Percentiles rank a stretch among this genome's conserved stretches.
These are phyloP conservation scores for Cyclophora albipunctata DNA, from an alignment of 2,888 invertebrate species.

Conservation along the genomic window DNA sequence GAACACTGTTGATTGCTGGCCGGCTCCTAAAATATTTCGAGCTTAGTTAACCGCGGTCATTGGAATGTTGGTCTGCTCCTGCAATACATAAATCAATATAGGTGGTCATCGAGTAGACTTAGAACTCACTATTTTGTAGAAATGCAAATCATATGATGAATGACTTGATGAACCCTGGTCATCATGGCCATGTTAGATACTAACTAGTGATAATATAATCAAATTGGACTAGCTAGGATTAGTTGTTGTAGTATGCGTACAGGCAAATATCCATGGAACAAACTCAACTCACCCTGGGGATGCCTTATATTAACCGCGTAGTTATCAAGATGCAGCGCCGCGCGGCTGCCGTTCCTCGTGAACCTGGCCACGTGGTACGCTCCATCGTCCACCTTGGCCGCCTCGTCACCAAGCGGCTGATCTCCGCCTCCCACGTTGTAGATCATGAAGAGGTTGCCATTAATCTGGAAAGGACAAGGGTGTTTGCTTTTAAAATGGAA, in stretches of 20 bases:
- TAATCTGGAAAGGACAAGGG: conserved; percentile 76
- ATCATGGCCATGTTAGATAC: too few relatives aligned
- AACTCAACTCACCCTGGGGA: conserved; percentile 81
- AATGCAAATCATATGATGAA: too few relatives aligned
- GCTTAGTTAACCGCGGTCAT: too few relatives aligned
- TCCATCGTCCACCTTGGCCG: conserved; percentile 94
- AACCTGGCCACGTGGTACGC: conserved; percentile 95
- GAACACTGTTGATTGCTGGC: conserved; percentile 89
- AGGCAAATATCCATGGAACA: too few relatives aligned
- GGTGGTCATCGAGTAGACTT: too few relatives aligned
- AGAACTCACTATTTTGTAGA: too few relatives aligned
- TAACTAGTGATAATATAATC: too few relatives aligned
- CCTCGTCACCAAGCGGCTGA: conserved; percentile 91
- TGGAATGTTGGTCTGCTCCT: too few relatives aligned
- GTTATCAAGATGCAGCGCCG: conserved; percentile 93
- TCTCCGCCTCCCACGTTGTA: conserved; percentile 96
- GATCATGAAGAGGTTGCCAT: conserved; percentile 93
- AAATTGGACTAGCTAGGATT: too few relatives aligned
- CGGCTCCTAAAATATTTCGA: conserved; percentile 73
- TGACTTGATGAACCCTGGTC: too few relatives aligned
- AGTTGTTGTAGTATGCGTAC: too few relatives aligned
- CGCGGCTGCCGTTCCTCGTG: conserved; percentile 90
- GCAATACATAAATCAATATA: too few relatives aligned
- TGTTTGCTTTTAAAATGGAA: neutral
- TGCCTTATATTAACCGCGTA: conserved; percentile 89